Evolutionary conservation across 2,113 vertebrate species (phyloP).

Genomic region (rabbit (Oryctolagus cuniculus)): DNA sequence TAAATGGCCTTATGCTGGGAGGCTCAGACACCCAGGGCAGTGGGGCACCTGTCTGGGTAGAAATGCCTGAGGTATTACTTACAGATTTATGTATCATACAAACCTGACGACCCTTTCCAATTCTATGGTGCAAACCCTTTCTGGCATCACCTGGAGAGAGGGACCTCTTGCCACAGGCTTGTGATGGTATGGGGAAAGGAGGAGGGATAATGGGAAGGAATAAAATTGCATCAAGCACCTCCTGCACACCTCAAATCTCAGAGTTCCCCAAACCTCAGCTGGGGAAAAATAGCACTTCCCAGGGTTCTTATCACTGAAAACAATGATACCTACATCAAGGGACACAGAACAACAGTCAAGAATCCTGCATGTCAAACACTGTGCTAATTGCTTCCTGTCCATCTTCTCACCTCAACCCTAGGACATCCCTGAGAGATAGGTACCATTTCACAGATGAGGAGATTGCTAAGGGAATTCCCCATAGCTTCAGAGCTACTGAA

Average conservation of each 20-base stretch:
- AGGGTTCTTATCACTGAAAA: background rate
- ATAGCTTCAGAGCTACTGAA: background rate
- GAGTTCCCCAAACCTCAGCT: background rate
- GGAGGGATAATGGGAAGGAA: background rate
- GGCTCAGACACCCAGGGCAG: background rate
- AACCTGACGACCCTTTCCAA: background rate
- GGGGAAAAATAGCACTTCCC: background rate
- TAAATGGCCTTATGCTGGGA: background rate
- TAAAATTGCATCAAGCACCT: background rate
- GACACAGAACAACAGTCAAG: rapidly evolving
- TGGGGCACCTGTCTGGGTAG: background rate
- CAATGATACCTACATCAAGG: too few species aligned
- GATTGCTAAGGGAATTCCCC: background rate
- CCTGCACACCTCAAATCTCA: background rate
- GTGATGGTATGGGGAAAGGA: background rate
- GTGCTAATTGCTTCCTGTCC: background rate
- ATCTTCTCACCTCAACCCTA: background rate
- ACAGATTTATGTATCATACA: background rate
- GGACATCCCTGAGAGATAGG: background rate
- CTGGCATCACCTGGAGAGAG: background rate
- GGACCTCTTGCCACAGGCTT: background rate
- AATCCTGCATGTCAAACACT: rapidly evolving
- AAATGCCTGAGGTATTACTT: background rate
- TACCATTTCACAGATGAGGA: background rate
- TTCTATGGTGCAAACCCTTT: background rate